These are phyloP conservation scores for Subanguina moxae DNA, from an alignment of 1,140 invertebrate species.

Conservation along the genomic window DNA sequence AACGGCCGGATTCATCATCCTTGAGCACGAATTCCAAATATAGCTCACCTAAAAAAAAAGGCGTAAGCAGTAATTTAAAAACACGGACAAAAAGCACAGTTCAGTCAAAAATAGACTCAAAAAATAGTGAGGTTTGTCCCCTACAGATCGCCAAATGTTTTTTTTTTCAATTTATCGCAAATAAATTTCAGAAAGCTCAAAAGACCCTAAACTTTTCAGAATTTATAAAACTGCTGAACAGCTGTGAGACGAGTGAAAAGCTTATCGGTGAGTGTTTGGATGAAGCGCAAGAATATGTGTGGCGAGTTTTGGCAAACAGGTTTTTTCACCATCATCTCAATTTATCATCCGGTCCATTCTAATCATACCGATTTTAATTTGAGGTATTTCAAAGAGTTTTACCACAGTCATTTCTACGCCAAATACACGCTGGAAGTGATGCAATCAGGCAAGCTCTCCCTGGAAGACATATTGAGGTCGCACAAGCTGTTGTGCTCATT, in stretches of 20 bases:
- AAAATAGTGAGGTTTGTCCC: too few relatives aligned
- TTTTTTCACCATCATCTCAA: background rate
- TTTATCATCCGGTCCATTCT: background rate
- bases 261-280: background rate
- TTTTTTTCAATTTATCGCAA: too few relatives aligned
- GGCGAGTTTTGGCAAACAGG: background rate
- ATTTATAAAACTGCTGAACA: background rate
- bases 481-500: slow-evolving; percentile 9
- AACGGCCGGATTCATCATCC: too few relatives aligned
- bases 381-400: slow-evolving; percentile 14
- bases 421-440: slow-evolving; percentile 10
- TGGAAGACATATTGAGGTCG: slow-evolving; percentile 19
- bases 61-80: too few relatives aligned
- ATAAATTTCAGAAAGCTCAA: too few relatives aligned
- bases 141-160: too few relatives aligned
- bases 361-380: background rate
- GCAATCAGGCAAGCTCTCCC: background rate
- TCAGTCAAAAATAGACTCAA: too few relatives aligned
- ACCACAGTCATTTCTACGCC: slow-evolving; percentile 1
- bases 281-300: background rate
- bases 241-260: background rate
- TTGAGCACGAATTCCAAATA: too few relatives aligned
- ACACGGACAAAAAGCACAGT: too few relatives aligned
- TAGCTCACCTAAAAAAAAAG: too few relatives aligned
- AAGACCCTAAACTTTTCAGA: slow-evolving; percentile 1